Conservation (phyloP, 2,797 vertebrate genomes). For the Xenentodon cancila region DNA sequence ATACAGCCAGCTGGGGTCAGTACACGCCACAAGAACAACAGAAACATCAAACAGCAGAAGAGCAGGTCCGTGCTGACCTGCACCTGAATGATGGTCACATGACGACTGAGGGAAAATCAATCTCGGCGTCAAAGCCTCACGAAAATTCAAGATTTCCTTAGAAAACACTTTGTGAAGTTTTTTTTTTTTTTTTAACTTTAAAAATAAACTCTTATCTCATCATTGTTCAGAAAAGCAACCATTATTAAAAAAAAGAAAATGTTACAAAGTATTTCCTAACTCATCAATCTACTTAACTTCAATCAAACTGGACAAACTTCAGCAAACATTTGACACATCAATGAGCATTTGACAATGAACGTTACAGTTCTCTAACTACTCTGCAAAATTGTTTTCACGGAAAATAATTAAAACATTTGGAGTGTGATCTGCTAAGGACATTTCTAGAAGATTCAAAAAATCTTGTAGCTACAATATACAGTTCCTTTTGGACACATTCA, state of each 20-base stretch:
- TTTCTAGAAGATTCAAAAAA: neutral
- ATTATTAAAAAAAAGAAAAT: neutral
- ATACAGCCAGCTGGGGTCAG: slow-evolving; percentile 51
- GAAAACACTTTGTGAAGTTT: neutral
- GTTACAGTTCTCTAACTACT: neutral
- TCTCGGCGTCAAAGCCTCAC: no score
- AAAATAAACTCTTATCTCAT: neutral
- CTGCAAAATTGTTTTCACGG: neutral
- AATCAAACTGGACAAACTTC: no score
- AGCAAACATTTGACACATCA: no score
- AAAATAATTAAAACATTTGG: neutral
- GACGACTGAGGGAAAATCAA: no score
- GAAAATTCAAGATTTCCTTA: neutral
- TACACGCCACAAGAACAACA: neutral
- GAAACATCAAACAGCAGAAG: slow-evolving; percentile 4
- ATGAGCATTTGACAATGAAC: neutral
- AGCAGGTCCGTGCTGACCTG: neutral
- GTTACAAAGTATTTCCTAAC: no score
- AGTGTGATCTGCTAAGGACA: neutral
- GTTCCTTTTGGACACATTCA: neutral
- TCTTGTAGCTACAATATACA: neutral
- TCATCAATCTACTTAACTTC: no score
- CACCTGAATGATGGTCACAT: no score
- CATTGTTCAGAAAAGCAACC: neutral
- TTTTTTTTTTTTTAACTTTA: neutral